phyloP scores from a whole-genome alignment of 2,797 vertebrate genomes.

The Botia almorhae region DNA sequence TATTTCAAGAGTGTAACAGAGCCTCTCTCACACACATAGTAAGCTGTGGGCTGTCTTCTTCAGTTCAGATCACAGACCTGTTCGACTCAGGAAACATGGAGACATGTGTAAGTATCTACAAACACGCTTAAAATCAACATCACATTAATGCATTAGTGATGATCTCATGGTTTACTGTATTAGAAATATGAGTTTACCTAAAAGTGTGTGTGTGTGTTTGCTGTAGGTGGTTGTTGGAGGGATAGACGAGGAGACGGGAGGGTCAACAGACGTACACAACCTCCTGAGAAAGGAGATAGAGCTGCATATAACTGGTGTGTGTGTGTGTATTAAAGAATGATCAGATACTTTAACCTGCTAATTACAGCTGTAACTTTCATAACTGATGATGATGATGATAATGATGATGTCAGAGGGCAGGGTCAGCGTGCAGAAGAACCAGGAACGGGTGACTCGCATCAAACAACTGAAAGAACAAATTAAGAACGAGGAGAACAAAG shows the following conservation, averaged over 20 bases:
- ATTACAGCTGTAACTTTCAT: not conserved
- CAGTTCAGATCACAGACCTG: not conserved
- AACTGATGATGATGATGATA: no score
- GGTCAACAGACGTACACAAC: constrained; percentile 66
- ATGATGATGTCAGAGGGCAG: constrained; percentile 68
- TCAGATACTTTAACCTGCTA: no score
- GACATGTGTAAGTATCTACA: constrained; percentile 37
- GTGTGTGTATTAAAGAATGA: not conserved
- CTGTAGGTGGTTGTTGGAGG: constrained; percentile 48
- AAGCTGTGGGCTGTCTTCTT: not conserved
- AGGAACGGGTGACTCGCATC: constrained; percentile 72
- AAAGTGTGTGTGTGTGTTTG: constrained; percentile 22
- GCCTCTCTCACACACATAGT: not conserved
- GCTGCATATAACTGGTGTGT: constrained; percentile 75
- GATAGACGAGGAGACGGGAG: constrained; percentile 32
- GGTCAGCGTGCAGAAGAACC: constrained; percentile 68
- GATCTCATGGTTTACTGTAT: not conserved
- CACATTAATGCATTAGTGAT: not conserved
- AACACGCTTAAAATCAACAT: not conserved
- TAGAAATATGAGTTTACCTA: not conserved
- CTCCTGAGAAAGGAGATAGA: constrained; percentile 77
- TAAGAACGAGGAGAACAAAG: constrained; percentile 38
- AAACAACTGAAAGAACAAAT: constrained; percentile 74
- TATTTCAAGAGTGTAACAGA: constrained; percentile 47
- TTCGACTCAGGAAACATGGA: constrained; percentile 40